Evolutionary conservation across 2,888 invertebrate species (phyloP).

Genomic region (Hirtodrosophila cameraria): DNA sequence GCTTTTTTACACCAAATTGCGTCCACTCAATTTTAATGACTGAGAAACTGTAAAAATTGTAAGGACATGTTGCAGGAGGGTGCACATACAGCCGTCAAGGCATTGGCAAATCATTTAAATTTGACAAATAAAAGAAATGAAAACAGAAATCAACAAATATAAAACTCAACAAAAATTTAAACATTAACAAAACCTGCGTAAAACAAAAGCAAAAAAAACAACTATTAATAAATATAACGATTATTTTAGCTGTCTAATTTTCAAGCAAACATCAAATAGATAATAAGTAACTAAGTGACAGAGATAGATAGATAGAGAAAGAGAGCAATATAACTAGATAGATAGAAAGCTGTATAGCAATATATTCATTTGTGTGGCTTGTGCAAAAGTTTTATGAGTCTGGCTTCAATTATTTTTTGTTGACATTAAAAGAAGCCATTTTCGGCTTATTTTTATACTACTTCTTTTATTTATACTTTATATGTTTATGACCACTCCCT

Average conservation of each 20-base stretch:
- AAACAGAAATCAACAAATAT: background rate
- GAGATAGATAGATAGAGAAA: background rate
- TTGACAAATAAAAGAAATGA: background rate
- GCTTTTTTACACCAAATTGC: background rate
- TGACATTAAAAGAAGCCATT: conserved; percentile 37
- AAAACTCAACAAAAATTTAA: background rate
- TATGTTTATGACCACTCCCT: conserved; percentile 31
- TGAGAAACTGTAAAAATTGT: conserved; percentile 9
- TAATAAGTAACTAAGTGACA: background rate
- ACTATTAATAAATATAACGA: conserved; percentile 31
- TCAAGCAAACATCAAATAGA: conserved; percentile 23
- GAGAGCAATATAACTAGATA: conserved; percentile 8
- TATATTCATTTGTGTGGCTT: conserved; percentile 26
- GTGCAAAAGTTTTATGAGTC: conserved; percentile 57
- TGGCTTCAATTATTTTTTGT: conserved; percentile 25
- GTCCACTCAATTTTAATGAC: conserved; percentile 34
- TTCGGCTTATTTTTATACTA: conserved; percentile 48
- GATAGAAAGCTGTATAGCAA: too few relatives aligned
- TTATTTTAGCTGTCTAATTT: conserved; percentile 18
- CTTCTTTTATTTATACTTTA: conserved; percentile 47
- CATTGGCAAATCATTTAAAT: conserved; percentile 44
- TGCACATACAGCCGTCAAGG: too few relatives aligned
- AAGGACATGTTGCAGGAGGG: too few relatives aligned
- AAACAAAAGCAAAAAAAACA: too few relatives aligned
- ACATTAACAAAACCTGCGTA: too few relatives aligned